Base-by-base conservation (phyloP, 2,888 invertebrate genomes). In the Thera obeliscata region DNA sequence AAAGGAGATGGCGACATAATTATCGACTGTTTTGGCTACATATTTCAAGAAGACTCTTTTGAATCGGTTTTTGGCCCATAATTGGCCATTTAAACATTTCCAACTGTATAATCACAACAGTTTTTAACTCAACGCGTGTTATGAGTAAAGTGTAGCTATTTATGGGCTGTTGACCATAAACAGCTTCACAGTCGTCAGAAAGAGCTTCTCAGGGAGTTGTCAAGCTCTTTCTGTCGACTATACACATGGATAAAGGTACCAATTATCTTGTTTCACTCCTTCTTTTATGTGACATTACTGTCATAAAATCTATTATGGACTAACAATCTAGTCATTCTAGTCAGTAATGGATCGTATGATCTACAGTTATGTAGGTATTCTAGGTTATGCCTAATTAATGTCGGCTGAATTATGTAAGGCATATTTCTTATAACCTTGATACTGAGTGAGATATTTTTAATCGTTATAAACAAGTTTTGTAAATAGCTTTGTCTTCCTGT, bases 391-490 rank as follows among this genome's bases (percentile, higher is more conserved):
- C 86, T 90, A 90, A 91, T 93, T 90, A 88, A 85, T 88, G 89
- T 87, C 81, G 85, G 83, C 56, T 67, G 60, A 64, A 61, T 70
- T 72, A 72, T 70, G 61, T 70, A 71, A 74, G 57, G 66, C 60
- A 12, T 38, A 38, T 56, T 56, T 38, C 38, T 41, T 56, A 75
- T 82, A 88, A 86, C 91, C 91, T 92, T 91, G 90, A 87, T 87
- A 82, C 79, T 84, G 85, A 87, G 89, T 87, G 88, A 89, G 87
- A 87, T 90, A 88, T 88, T 87, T 68, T 72, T 74, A 72, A 74
- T 72, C 54, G 67, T 65, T 69, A 67, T 84, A 83, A 85, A 87
- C 85, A 81, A 80, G 72, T 73, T 69, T 69, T 73, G 71, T 75
- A 57, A 67, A 54, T 64, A 71, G 64, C 59, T 75, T 64, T 76